Base-by-base conservation (phyloP, 2,888 invertebrate species). In the Cepaea hortensis region DNA sequence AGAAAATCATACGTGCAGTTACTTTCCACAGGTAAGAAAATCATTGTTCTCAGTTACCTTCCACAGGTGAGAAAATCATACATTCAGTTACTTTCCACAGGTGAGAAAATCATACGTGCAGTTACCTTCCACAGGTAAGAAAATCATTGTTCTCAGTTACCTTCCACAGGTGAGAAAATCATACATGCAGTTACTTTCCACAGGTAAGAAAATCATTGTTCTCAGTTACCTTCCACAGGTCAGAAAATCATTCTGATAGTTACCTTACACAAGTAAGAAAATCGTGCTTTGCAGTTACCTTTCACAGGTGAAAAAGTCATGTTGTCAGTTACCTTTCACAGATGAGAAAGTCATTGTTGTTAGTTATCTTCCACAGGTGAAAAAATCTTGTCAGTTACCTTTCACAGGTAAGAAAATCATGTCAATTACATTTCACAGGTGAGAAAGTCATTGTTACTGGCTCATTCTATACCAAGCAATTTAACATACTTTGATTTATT, bases 391-490 rank as follows among this genome's bases (percentile, higher is more conserved):
- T 35, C 35, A 35, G 0, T 1, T 35, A 35, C 35, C 35, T 35
- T 35, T 35, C 35, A 35, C 35, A 35, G 35, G 35, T 35, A 35
- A 35, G 0, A 35, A 35, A 35, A 35, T 35, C 35, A 35, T 84
- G 94, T 95, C 68, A 92, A 94, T 70, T 95, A 95, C 90, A 91
- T 95, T 65, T 94, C 95, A 3, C 96, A 96, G 93, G 95, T 97
- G 84, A 20, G 84, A 48, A 50, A 55, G 50, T 9, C 35, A 75
- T 72, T 68, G 35, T 35, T 35, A 50, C 35, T 35, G 35, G 35
- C 35, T 35, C 35, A 35, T 35, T 35, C 35, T 35, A 35, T 35
- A 35, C 35, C 35, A 35, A 35, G 35, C 35, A 35, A 35, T 35
- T 55, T 55, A 55, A 6, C 55, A 55, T 55, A 55, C 55, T 1